Evolutionary conservation across 2,113 vertebrate genomes (phyloP), one percentile per base, ranked within the genome.

Genomic region (Oreotragus oreotragus): DNA sequence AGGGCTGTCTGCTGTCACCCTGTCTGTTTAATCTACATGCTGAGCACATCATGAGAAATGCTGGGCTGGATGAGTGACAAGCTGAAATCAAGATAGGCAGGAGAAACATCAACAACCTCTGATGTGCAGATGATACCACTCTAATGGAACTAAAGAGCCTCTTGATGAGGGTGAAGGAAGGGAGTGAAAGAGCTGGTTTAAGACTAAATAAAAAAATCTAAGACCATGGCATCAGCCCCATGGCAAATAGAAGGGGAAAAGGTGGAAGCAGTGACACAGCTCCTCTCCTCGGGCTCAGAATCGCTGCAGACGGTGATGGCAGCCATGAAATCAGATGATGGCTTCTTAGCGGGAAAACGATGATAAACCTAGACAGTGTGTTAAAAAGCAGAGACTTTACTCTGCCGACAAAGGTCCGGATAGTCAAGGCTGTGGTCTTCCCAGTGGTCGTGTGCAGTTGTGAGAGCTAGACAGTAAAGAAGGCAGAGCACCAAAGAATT

Each of bases 251-350:
- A 66, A 66, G 16, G 62, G 30, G 33, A 8, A 66, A 7, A 4
- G 16, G 62, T 66, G 62, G 16, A 66, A 66, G 62, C 16, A 1
- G 62, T n/a, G 33, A 17, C 62, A 66, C 7, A n/a, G 33, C 7
- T 19, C 62, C 33, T 19, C 62, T 64, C 62, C 62, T 66, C 19
- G 33, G 62, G 62, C 62, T 66, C 62, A n/a, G 62, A n/a, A 5
- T 19, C 33, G 2, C 33, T 19, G 62, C 7, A 8, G 33, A n/a
- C 0, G 33, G 62, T 17, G 16, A 66, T 2, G 0, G 62, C 33
- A n/a, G 62, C 7, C 7, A 1, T 66, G 62, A 2, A n/a, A 17
- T 19, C 62, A 66, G 62, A 66, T 17, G 62, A 19, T 9, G 33
- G 62, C 62, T n/a, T 66, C 33, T 66, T 9, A 19, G 62, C 15